Percentiles rank a stretch among this genome's conserved stretches.
Conservation (phyloP, 2,113 vertebrate genomes). For the Eclectus roratus region DNA sequence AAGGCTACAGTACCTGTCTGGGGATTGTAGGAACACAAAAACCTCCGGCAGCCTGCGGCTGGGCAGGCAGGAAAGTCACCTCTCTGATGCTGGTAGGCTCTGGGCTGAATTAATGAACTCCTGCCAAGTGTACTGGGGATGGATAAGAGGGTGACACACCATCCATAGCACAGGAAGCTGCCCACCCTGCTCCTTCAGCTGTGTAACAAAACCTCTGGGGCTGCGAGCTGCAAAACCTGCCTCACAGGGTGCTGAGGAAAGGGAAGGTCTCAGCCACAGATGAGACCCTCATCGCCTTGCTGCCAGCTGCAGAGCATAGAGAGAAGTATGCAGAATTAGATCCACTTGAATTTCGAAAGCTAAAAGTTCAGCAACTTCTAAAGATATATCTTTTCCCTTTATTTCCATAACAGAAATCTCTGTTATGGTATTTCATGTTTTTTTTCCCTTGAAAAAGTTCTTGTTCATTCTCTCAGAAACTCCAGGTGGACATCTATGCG, state of each 20-base stretch:
- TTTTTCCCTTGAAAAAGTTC: background rate
- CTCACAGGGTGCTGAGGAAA: background rate
- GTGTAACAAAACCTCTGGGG: background rate
- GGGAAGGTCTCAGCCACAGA: background rate
- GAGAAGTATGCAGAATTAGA: background rate
- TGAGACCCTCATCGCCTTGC: background rate
- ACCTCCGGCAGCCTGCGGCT: background rate
- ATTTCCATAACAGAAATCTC: background rate
- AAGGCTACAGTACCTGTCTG: fast-evolving
- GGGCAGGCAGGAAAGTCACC: background rate
- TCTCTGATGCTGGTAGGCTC: background rate
- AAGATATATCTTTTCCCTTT: background rate
- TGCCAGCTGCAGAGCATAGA: background rate
- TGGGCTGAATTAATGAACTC: background rate
- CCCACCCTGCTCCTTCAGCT: background rate
- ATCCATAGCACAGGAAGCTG: background rate
- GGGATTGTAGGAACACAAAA: background rate
- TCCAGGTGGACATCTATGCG: background rate
- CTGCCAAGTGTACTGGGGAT: background rate
- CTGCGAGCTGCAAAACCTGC: background rate
- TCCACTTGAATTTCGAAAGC: background rate
- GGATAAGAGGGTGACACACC: background rate
- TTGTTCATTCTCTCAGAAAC: background rate
- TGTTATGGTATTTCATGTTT: fast-evolving
- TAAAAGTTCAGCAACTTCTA: background rate